Conservation (phyloP, 1,140 invertebrate species). For the Nasonia giraulti region DNA sequence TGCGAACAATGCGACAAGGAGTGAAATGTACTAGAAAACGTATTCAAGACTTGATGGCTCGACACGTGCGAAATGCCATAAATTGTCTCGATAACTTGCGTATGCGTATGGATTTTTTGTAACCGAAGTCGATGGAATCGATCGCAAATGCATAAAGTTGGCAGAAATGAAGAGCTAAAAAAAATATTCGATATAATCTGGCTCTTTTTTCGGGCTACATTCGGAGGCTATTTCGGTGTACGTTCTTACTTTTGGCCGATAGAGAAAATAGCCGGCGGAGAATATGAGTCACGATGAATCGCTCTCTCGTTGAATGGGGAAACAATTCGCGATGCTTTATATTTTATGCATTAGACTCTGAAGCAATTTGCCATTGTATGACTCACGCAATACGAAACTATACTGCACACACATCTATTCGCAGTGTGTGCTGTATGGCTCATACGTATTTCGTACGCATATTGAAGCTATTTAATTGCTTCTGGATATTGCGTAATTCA, state of each 20-base stretch:
- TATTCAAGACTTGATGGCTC: neutral
- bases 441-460: neutral
- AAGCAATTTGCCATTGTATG: conserved; percentile 31
- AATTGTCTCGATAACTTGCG: neutral
- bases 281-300: conserved; percentile 15
- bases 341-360: conserved; percentile 32
- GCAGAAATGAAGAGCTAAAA: neutral
- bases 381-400: neutral
- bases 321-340: conserved; percentile 33
- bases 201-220: neutral
- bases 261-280: neutral
- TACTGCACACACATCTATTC: neutral
- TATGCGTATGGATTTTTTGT: neutral
- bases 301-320: neutral
- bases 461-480: neutral
- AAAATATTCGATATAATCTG: neutral
- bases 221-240: neutral
- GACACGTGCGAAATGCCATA: neutral
- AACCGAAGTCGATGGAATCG: too few relatives aligned
- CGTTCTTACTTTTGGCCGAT: neutral
- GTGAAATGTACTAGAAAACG: conserved; percentile 4
- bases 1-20: conserved; percentile 11
- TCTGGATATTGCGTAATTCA: neutral
- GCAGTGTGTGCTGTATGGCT: neutral
- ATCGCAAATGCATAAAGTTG: neutral